Conservation (phyloP, 2,797 vertebrate genomes). For the Myotis myotis region DNA sequence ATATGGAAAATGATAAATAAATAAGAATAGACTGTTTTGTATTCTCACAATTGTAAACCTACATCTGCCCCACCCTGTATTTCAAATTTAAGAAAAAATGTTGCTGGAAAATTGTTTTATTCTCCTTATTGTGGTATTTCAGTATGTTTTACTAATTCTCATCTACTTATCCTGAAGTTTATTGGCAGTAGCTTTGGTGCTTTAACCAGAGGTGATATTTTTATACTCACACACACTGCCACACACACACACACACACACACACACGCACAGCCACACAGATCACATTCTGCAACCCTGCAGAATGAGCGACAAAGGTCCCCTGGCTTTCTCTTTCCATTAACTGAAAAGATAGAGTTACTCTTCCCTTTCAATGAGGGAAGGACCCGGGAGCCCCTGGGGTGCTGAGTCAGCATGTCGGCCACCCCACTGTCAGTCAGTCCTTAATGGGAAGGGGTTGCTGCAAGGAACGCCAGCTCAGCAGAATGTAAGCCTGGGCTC, state of each 20-base stretch:
- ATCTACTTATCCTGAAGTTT: neutral
- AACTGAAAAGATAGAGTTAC: neutral
- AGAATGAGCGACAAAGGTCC: neutral
- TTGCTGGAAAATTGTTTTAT: constrained; percentile 7
- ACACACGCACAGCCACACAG: fast-evolving
- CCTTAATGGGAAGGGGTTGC: neutral
- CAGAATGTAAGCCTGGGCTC: neutral
- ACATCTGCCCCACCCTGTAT: neutral
- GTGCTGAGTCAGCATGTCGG: neutral
- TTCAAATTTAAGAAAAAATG: neutral
- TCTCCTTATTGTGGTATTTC: neutral
- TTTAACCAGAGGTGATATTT: neutral
- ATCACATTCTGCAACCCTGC: constrained; percentile 18
- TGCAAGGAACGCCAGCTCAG: neutral
- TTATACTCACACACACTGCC: neutral
- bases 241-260: no score
- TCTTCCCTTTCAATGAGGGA: neutral
- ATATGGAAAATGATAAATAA: neutral
- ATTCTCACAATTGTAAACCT: neutral
- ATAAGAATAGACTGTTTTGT: neutral
- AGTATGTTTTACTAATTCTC: constrained; percentile 24
- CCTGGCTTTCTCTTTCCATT: neutral
- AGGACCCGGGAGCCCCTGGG: neutral
- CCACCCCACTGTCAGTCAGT: neutral
- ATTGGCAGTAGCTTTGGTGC: neutral